Evolutionary conservation across 2,113 vertebrate species (phyloP).

Genomic region (Lethenteron reissneri): DNA sequence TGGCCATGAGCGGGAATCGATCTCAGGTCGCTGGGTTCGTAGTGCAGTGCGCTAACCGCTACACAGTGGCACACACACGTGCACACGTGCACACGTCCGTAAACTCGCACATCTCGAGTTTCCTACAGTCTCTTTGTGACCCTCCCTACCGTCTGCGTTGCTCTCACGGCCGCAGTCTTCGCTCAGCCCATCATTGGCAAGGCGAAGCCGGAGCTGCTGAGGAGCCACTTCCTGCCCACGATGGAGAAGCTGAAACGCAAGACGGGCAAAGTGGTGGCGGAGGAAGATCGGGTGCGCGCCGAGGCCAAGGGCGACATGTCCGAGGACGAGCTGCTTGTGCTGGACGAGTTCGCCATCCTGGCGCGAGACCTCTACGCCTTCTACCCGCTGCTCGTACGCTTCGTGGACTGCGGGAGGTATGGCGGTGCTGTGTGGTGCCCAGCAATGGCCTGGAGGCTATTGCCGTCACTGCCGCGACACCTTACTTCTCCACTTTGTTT

Average conservation of each 20-base stretch:
- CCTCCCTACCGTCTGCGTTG: background rate
- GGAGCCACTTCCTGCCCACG: conserved; percentile 75
- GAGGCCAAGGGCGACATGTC: conserved; percentile 89
- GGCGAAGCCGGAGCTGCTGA: conserved; percentile 57
- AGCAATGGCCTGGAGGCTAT: too few relatives aligned
- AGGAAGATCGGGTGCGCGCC: conserved; percentile 69
- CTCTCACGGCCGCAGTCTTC: conserved; percentile 34
- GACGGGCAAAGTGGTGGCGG: conserved; percentile 53
- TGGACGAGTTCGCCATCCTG: conserved; percentile 74
- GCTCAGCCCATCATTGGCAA: conserved; percentile 95
- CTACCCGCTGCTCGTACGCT: conserved; percentile 82
- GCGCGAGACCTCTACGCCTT: conserved; percentile 84
- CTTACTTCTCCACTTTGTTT: too few relatives aligned
- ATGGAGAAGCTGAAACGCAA: conserved; percentile 97
- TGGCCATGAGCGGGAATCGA: background rate
- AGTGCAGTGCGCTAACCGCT: background rate
- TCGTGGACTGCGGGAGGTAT: conserved; percentile 91
- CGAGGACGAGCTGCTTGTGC: conserved; percentile 73
- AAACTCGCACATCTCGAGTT: background rate
- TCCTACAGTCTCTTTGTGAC: too few relatives aligned
- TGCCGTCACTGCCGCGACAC: too few relatives aligned
- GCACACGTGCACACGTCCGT: background rate
- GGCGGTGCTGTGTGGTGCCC: background rate
- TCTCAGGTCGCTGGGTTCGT: background rate
- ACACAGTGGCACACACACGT: background rate